phyloP scores from a whole-genome alignment of 2,797 vertebrate species.

The Pseudomugil gertrudae region DNA sequence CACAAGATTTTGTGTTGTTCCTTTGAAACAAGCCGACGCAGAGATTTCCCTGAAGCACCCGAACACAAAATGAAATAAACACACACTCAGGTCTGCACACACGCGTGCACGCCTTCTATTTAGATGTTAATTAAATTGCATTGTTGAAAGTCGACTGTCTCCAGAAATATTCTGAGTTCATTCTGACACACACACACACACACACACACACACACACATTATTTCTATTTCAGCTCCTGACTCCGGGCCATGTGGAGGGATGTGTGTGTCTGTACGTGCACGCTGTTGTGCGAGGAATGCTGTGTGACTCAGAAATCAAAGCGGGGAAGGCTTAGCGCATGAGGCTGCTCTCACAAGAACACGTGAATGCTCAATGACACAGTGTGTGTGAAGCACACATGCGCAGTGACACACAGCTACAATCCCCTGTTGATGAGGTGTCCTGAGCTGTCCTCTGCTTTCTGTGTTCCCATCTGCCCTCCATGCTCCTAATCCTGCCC shows the following conservation, averaged over 20 bases:
- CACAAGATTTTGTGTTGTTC: no score
- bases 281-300: constrained; percentile 11
- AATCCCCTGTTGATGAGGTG: constrained; percentile 63
- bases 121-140: constrained; percentile 14
- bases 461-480: constrained; percentile 63
- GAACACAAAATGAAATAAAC: neutral
- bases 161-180: constrained; percentile 36
- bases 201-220: no score
- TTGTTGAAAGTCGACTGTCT: constrained; percentile 17
- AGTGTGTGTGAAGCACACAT: constrained; percentile 34
- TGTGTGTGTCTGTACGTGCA: constrained; percentile 3
- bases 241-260: constrained; percentile 38
- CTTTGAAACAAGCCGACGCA: no score
- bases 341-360: constrained; percentile 65
- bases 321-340: constrained; percentile 62
- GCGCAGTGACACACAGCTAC: constrained; percentile 50
- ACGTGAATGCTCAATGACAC: constrained; percentile 62
- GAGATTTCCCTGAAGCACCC: no score
- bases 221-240: constrained; percentile 43
- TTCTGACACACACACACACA: constrained; percentile 17
- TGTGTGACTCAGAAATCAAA: constrained; percentile 54
- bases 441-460: constrained; percentile 68
- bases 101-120: neutral
- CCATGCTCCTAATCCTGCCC: constrained; percentile 61
- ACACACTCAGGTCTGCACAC: neutral